phyloP scores from a whole-genome alignment of 2,113 vertebrate genomes.

The Seriola quinqueradiata region DNA sequence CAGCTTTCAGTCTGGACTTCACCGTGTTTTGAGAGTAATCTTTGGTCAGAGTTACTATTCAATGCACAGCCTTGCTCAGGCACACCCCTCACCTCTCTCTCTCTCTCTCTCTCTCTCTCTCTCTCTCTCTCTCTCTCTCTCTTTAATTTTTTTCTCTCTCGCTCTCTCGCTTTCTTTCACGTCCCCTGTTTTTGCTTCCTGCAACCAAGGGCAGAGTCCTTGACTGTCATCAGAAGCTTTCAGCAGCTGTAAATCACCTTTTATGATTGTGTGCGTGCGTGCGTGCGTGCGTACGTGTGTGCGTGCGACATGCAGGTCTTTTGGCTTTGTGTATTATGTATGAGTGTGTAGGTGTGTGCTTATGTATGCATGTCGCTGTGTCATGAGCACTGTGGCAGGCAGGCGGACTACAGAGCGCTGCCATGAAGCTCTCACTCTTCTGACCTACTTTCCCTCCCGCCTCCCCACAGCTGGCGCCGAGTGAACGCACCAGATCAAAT shows the following conservation, averaged over 20 bases:
- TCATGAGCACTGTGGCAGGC: slow-evolving; percentile 48
- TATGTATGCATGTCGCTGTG: slow-evolving; percentile 58
- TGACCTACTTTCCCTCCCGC: slow-evolving; percentile 80
- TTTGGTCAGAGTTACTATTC: slow-evolving; percentile 42
- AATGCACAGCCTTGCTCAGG: slow-evolving; percentile 22
- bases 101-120: slow-evolving; percentile 6
- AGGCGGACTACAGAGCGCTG: slow-evolving; percentile 49
- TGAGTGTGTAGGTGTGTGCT: slow-evolving; percentile 37
- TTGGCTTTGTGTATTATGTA: slow-evolving; percentile 55
- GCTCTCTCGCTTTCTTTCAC: slow-evolving; percentile 2
- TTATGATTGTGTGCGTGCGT: slow-evolving; percentile 35
- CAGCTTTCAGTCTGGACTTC: slow-evolving; percentile 1
- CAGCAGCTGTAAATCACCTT: slow-evolving; percentile 70
- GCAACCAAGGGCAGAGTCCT: slow-evolving; percentile 53
- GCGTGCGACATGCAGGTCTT: slow-evolving; percentile 11
- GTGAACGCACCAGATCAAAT: slow-evolving; percentile 75
- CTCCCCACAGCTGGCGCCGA: slow-evolving; percentile 77
- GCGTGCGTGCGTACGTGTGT: slow-evolving; percentile 1
- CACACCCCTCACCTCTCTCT: slow-evolving; percentile 20
- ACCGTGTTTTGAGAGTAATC: slow-evolving; percentile 31
- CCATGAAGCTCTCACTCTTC: slow-evolving; percentile 66
- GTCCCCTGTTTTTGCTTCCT: slow-evolving; percentile 48
- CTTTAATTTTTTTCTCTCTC: background rate
- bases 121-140: slow-evolving; percentile 24
- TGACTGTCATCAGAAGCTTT: slow-evolving; percentile 71